These are phyloP conservation scores for Lamellibrachia columna DNA, from an alignment of 2,888 invertebrate genomes.

Conservation along the genomic window DNA sequence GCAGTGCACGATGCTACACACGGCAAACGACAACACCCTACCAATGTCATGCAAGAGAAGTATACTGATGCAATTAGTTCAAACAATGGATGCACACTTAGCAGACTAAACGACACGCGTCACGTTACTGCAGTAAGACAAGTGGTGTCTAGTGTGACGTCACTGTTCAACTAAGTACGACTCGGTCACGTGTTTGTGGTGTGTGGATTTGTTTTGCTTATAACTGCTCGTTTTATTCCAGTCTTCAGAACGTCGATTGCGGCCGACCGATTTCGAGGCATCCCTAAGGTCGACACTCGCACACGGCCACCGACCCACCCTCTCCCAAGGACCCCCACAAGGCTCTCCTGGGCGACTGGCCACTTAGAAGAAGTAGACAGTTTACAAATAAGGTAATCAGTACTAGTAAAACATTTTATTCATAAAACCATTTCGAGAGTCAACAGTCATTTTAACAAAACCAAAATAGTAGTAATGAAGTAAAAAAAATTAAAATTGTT, in stretches of 20 bases:
- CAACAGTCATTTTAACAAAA: neutral
- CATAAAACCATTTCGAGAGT: neutral
- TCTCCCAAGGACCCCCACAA: neutral
- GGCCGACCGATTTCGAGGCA: neutral
- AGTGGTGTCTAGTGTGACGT: neutral
- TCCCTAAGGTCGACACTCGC: neutral
- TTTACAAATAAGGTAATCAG: constrained; percentile 10
- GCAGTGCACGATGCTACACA: too few species aligned
- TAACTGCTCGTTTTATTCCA: neutral
- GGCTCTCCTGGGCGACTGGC: neutral
- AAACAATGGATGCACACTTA: too few species aligned
- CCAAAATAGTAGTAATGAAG: constrained; percentile 8
- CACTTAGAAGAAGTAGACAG: neutral
- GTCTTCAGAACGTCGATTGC: neutral
- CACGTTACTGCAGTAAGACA: neutral
- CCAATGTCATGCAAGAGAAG: too few species aligned
- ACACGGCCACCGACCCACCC: neutral
- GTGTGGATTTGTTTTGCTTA: neutral
- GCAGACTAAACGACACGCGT: neutral
- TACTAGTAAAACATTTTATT: constrained; percentile 9
- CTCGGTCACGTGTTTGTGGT: neutral
- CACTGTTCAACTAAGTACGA: neutral
- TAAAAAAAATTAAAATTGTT: constrained; percentile 1
- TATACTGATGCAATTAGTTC: too few species aligned
- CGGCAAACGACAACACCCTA: too few species aligned